Conservation (phyloP, 2,888 invertebrate species). For the Agriopis marginaria region DNA sequence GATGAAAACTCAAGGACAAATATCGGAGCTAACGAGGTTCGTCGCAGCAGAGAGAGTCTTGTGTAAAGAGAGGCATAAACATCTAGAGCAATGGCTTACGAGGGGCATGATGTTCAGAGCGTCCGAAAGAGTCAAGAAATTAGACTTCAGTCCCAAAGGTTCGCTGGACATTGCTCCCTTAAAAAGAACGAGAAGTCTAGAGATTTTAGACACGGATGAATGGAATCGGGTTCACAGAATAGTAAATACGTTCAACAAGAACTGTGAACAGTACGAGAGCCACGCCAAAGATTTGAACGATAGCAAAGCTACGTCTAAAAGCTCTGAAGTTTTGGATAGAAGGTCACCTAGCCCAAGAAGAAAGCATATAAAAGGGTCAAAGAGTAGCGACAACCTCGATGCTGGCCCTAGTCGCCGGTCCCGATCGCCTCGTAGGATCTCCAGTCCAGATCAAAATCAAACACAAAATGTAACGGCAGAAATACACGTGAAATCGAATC, state of each 20-base stretch:
- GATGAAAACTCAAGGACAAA: slow-evolving; percentile 90
- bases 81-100: slow-evolving; percentile 90
- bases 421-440: slow-evolving; percentile 62
- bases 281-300: slow-evolving; percentile 77
- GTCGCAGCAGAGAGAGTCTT: slow-evolving; percentile 88
- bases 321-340: slow-evolving; percentile 80
- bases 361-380: slow-evolving; percentile 73
- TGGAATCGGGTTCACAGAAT: slow-evolving; percentile 77
- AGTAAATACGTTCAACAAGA: slow-evolving; percentile 74
- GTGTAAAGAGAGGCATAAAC: slow-evolving; percentile 88
- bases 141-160: slow-evolving; percentile 83
- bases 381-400: slow-evolving; percentile 77
- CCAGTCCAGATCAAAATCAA: slow-evolving; percentile 51
- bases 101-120: slow-evolving; percentile 88
- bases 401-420: slow-evolving; percentile 70
- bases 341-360: slow-evolving; percentile 71
- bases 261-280: slow-evolving; percentile 70
- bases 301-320: slow-evolving; percentile 79
- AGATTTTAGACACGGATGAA: slow-evolving; percentile 80
- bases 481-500: slow-evolving; percentile 79
- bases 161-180: slow-evolving; percentile 85
- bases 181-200: slow-evolving; percentile 90
- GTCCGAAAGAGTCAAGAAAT: slow-evolving; percentile 78
- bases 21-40: slow-evolving; percentile 89
- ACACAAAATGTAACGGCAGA: slow-evolving; percentile 79